Percentiles rank a stretch among this genome's conserved stretches.
Conservation (phyloP, 2,888 invertebrate genomes). For the Cantharis nigra region DNA sequence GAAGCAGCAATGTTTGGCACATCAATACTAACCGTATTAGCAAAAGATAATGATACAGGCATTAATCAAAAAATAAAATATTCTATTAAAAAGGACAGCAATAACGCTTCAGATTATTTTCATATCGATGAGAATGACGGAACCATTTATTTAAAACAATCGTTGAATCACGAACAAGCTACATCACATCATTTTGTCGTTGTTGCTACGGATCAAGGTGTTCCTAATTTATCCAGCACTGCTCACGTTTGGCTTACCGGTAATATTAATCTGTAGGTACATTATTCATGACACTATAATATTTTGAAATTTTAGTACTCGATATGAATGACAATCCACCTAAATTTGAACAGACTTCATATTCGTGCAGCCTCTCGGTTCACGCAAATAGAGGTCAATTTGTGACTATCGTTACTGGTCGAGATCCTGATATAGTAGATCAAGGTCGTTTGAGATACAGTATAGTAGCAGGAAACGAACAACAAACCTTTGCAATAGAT, state of each 20-base stretch:
- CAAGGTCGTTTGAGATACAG: constrained; percentile 75
- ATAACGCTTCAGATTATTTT: constrained; percentile 70
- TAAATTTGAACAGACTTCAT: constrained; percentile 79
- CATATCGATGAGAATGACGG: constrained; percentile 79
- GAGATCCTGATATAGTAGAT: constrained; percentile 85
- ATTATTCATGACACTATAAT: neutral
- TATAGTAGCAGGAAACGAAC: constrained; percentile 80
- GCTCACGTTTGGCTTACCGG: constrained; percentile 83
- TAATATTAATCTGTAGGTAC: constrained; percentile 45
- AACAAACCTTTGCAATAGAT: constrained; percentile 73
- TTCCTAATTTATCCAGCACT: constrained; percentile 79
- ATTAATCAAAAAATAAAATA: constrained; percentile 57
- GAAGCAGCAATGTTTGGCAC: constrained; percentile 82
- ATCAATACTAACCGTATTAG: constrained; percentile 70
- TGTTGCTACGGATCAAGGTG: constrained; percentile 80
- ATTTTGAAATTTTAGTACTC: constrained; percentile 61
- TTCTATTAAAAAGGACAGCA: constrained; percentile 66
- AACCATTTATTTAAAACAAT: constrained; percentile 74
- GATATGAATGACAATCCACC: constrained; percentile 94
- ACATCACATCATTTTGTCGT: constrained; percentile 78
- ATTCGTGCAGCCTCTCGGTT: constrained; percentile 77
- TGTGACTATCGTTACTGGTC: constrained; percentile 85
- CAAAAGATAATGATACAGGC: constrained; percentile 80
- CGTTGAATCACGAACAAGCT: constrained; percentile 80
- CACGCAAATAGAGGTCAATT: constrained; percentile 85